These are phyloP conservation scores for Stenotaenia linearis DNA, from an alignment of 2,888 invertebrate genomes.

Conservation along the genomic window DNA sequence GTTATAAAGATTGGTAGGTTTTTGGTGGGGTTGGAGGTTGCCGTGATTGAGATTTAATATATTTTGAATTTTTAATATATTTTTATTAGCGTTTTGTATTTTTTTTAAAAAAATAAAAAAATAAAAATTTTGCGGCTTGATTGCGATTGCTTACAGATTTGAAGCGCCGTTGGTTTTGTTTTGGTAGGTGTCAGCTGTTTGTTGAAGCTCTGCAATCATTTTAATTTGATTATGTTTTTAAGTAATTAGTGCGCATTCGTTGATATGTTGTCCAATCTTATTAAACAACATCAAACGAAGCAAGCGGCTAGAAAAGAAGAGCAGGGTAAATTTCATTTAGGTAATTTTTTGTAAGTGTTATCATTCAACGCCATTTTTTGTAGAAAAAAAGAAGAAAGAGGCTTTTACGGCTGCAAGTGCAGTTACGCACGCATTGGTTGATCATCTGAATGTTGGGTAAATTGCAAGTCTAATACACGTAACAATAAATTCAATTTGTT, in stretches of 20 bases:
- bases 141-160: background rate
- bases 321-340: conserved; percentile 60
- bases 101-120: no score
- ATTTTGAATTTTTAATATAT: background rate
- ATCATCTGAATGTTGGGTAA: conserved; percentile 95
- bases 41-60: background rate
- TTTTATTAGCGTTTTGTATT: no score
- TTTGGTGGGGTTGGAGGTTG: no score
- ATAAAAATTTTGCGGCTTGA: background rate
- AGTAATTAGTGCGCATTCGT: no score
- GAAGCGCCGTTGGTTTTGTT: background rate
- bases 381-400: conserved; percentile 88
- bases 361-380: background rate
- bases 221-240: background rate
- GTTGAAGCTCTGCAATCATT: background rate
- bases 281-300: conserved; percentile 80
- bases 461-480: conserved; percentile 42
- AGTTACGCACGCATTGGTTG: conserved; percentile 87
- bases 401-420: conserved; percentile 88
- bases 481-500: background rate
- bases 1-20: no score
- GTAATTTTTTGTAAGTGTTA: background rate
- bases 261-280: conserved; percentile 71
- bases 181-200: background rate
- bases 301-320: conserved; percentile 71